Base-by-base conservation (phyloP, 1,140 invertebrate genomes). In the Dendrolimus kikuchii region DNA sequence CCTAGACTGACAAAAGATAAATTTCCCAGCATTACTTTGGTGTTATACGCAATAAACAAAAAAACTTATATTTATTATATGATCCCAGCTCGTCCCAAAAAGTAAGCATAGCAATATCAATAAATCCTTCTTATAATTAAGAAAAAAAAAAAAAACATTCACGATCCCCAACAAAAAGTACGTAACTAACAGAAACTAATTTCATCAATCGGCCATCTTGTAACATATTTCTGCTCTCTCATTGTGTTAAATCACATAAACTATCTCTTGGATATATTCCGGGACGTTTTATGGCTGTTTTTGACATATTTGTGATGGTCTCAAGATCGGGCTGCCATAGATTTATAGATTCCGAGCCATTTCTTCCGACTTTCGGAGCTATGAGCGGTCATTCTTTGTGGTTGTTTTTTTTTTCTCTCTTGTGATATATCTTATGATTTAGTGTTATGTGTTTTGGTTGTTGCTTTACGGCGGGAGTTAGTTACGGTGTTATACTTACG, bases 221-320 rank as follows among this genome's bases (percentile, higher is more conserved):
- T 38, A 38, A 37, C 6, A 53, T 39, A 53, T 53, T 40, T 53
- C 46, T 49, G 23, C 39, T 38, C 23, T 23, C 43, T 52, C 50
- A 57, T 57, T 57, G 49, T 52, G 46, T 53, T 53, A 45, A 7
- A 23, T 47, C 55, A 47, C 51, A 57, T 57, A 57, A 57, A 57
- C 55, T 57, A 57, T 57, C 46, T 23, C 41, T 23, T 37, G 46
- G 40, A 57, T 39, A 43, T 40, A 47, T 53, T 41, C 51, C 46
- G 46, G 46, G 55, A 58, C 56, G 47, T 53, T 58, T 57, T 58
- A 58, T 53, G 51, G 44, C 51, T 43, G 40, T 44, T 49, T 45
- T 49, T 58, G 56, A 58, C 56, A 58, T 58, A 53, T 58, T 58
- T 58, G 56, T 58, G 56, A 58, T 50, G 56, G 51, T 53, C 50